These are phyloP conservation scores for Dicrostonyx torquatus DNA, from an alignment of 2,797 vertebrate genomes.

Conservation along the genomic window DNA sequence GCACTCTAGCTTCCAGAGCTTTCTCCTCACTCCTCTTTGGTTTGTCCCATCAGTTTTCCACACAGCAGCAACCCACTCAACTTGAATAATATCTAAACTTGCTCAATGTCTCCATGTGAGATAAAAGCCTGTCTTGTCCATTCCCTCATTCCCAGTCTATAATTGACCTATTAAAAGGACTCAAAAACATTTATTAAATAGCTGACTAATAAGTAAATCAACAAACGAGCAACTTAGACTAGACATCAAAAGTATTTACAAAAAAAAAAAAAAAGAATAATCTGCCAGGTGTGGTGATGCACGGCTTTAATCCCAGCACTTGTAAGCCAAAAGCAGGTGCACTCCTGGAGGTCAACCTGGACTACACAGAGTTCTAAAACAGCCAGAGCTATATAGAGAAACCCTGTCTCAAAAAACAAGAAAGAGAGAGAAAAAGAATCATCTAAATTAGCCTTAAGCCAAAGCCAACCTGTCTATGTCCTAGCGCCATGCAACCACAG, in stretches of 20 bases:
- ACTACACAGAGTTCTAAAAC: background rate
- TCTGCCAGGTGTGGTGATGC: background rate
- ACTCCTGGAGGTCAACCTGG: background rate
- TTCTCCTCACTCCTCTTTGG: conserved; percentile 9
- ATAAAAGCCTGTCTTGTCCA: background rate
- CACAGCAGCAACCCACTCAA: background rate
- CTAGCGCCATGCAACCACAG: background rate
- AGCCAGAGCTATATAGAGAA: background rate
- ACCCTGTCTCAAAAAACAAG: background rate
- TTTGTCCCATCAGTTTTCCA: background rate
- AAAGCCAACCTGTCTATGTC: background rate
- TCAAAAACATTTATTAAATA: background rate
- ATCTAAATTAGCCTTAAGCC: background rate
- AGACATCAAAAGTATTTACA: background rate
- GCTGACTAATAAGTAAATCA: background rate
- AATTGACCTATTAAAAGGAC: background rate
- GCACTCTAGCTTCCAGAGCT: background rate
- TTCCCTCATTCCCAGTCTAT: background rate
- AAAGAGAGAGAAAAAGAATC: background rate
- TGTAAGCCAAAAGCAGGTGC: background rate
- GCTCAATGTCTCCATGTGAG: background rate
- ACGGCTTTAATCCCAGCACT: background rate
- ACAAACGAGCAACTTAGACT: background rate
- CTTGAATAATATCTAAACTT: background rate
- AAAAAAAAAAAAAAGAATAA: background rate